These are phyloP conservation scores for Chymomyza procnemis DNA, from an alignment of 2,888 invertebrate species.

Conservation along the genomic window DNA sequence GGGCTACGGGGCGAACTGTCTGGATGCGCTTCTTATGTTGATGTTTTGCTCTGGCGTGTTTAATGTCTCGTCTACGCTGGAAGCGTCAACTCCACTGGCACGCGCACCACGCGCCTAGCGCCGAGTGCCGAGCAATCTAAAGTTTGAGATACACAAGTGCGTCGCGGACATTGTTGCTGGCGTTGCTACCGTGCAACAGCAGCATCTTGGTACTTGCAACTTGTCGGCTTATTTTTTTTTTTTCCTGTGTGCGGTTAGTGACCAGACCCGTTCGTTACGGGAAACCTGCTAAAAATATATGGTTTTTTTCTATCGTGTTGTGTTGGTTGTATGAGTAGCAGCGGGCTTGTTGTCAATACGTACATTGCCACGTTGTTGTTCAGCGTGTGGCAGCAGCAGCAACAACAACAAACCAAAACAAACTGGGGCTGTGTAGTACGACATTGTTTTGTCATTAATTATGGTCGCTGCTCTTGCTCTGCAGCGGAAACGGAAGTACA, in stretches of 20 bases:
- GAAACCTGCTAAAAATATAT: too few relatives aligned
- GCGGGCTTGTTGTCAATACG: not conserved
- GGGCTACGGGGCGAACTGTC: not conserved
- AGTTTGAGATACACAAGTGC: not conserved
- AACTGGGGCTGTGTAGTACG: not conserved
- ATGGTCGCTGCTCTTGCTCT: not conserved
- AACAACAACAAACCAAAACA: not conserved
- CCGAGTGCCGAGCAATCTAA: too few relatives aligned
- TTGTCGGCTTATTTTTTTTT: constrained; percentile 14
- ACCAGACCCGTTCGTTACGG: not conserved
- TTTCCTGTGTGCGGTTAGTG: constrained; percentile 13
- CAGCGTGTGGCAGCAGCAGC: not conserved
- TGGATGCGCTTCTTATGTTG: constrained; percentile 58
- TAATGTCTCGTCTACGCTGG: constrained; percentile 67
- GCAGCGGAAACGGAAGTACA: not conserved
- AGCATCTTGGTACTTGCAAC: constrained; percentile 17
- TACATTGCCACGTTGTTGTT: not conserved
- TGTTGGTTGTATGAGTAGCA: not conserved
- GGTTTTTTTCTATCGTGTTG: not conserved
- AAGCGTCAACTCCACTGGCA: constrained; percentile 66
- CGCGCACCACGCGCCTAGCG: constrained; percentile 41
- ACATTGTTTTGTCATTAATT: not conserved
- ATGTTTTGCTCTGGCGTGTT: constrained; percentile 66
- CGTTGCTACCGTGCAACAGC: constrained; percentile 3
- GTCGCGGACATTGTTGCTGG: constrained; percentile 18